Evolutionary conservation across 2,797 vertebrate genomes (phyloP), one percentile per base, ranked within the genome.

Genomic region (Tolypeutes matacus): DNA sequence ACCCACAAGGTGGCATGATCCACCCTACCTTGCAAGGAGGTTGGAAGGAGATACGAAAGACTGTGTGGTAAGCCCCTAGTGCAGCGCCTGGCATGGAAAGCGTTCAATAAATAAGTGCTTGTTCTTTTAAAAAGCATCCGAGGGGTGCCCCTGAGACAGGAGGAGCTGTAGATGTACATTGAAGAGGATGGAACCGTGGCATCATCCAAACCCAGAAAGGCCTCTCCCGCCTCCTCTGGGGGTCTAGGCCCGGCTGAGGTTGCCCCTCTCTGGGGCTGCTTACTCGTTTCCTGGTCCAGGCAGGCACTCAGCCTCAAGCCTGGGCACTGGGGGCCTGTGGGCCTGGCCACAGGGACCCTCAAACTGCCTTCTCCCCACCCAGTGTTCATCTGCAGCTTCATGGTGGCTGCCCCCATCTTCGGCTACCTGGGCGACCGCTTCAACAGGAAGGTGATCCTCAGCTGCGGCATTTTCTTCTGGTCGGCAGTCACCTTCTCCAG

Each of bases 351-450:
- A 3, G 65, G 77, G 72, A 34, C 39, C 29, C 42, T 93, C 49
- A 76, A 20, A 5, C 77, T 75, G 25, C 75, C 64, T 25, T 96
- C 53, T 96, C 42, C 91, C 88, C 13, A 72, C 80, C n/a, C 98
- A 99, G 99, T 99, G 96, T 99, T 99, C 97, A 99, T 99, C 98
- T 99, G 99, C 89, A 99, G 99, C 95, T 99, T 99, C 98, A 99
- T 99, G 99, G 98, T 99, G 17, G 99, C 99, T 0, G 99, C 99
- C 0, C 99, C 99, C 1, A 98, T 99, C 97, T 99, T 99, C 14
- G 99, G 99, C 97, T 99, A 99, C 98, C 98, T 99, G 53, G 99
- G 99, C 2, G 99, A 99, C 98, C 98, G 99, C 36, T 99, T 99
- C 98, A 99, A 99, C 98, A 98, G 99, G 70, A 99, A 99, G 97